phyloP scores from a whole-genome alignment of 2,113 vertebrate species.

The Eudorcas thomsonii region DNA sequence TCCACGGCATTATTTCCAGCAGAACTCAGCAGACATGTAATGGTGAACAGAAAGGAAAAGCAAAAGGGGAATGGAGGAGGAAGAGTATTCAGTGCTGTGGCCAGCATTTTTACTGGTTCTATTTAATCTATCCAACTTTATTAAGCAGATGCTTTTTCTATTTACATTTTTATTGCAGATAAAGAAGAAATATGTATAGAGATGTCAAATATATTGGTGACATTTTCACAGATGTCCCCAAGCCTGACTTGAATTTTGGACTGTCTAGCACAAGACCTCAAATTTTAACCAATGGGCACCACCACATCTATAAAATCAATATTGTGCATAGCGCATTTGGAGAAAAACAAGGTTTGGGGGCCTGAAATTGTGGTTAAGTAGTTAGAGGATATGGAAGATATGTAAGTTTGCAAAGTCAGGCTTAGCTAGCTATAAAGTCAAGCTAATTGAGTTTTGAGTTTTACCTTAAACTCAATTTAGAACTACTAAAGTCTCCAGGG shows the following conservation, averaged over 20 bases:
- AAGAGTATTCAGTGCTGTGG: fast-evolving
- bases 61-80: not conserved
- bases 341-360: not conserved
- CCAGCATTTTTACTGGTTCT: not conserved
- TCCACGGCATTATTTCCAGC: not conserved
- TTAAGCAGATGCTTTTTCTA: not conserved
- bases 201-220: not conserved
- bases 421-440: not conserved
- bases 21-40: not conserved
- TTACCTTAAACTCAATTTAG: not conserved
- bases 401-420: not conserved
- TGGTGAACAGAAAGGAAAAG: not conserved
- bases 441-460: not conserved
- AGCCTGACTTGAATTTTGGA: not conserved
- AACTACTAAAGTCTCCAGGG: not conserved
- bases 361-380: not conserved
- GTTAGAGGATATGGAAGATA: not conserved
- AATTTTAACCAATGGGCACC: not conserved
- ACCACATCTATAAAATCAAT: not conserved
- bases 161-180: not conserved
- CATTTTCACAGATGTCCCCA: not conserved
- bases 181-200: not conserved
- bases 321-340: not conserved
- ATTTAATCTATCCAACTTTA: not conserved
- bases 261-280: not conserved